Conservation (phyloP, 2,888 invertebrate genomes). For the Drosophila prolongata region DNA sequence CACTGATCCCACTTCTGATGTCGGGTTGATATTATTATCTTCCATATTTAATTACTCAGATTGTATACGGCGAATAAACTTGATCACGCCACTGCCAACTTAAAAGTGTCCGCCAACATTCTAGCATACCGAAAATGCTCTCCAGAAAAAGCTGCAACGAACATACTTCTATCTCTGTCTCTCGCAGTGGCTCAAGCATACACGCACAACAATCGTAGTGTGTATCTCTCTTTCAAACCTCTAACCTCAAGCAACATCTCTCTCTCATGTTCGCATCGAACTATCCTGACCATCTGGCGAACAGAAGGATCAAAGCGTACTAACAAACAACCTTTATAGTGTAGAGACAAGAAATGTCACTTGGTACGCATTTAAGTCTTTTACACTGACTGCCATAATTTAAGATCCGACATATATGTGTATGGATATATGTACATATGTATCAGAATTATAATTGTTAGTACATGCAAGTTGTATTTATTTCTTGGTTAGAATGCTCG, state of each 20-base stretch:
- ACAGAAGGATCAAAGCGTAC: too few relatives aligned
- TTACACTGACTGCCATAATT: too few relatives aligned
- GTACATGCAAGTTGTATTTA: too few relatives aligned
- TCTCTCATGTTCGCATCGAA: conserved; percentile 3
- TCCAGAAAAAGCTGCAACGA: conserved; percentile 1
- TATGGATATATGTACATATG: too few relatives aligned
- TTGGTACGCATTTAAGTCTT: too few relatives aligned
- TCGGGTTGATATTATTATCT: neutral
- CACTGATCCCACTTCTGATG: conserved; percentile 1
- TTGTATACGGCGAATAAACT: neutral
- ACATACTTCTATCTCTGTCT: neutral
- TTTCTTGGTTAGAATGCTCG: too few relatives aligned
- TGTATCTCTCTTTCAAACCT: conserved; percentile 1
- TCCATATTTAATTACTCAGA: neutral
- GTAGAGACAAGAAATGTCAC: too few relatives aligned
- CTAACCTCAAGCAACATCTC: neutral
- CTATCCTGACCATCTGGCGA: conserved; percentile 1
- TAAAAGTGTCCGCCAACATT: neutral
- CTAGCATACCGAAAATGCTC: neutral
- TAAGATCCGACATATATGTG: too few relatives aligned
- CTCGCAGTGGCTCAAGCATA: neutral
- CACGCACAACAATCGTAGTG: conserved; percentile 1
- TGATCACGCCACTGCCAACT: neutral
- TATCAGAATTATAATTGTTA: too few relatives aligned
- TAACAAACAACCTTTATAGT: too few relatives aligned